phyloP scores from a whole-genome alignment of 2,888 invertebrate genomes.

The Drosophila subquinaria region DNA sequence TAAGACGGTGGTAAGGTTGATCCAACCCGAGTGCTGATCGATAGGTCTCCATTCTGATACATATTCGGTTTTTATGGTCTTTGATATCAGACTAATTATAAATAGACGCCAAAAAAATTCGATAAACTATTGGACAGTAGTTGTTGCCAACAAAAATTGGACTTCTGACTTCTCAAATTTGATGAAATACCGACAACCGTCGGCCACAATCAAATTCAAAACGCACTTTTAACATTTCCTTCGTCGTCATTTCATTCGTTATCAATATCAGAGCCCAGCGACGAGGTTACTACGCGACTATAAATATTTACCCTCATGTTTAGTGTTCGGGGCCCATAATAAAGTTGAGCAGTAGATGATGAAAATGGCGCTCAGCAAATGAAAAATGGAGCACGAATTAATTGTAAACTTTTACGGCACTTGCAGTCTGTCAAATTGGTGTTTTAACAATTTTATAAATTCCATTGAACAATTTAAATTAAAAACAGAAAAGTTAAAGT shows the following conservation, averaged over 20 bases:
- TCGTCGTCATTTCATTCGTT: slow-evolving; percentile 46
- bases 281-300: slow-evolving; percentile 78
- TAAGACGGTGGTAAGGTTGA: slow-evolving; percentile 7
- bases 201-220: slow-evolving; percentile 27
- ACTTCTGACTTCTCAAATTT: slow-evolving; percentile 62
- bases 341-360: slow-evolving; percentile 30
- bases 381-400: no score
- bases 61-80: slow-evolving; percentile 61
- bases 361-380: slow-evolving; percentile 38
- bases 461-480: no score
- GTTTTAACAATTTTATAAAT: background rate
- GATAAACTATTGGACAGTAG: slow-evolving; percentile 61
- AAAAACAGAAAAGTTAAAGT: no score
- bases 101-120: slow-evolving; percentile 56
- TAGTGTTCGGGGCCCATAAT: slow-evolving; percentile 31
- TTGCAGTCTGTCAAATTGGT: no score
- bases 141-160: slow-evolving; percentile 52
- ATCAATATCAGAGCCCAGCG: slow-evolving; percentile 64
- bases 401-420: no score
- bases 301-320: slow-evolving; percentile 77
- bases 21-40: slow-evolving; percentile 32
- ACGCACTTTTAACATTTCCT: slow-evolving; percentile 9
- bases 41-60: slow-evolving; percentile 44
- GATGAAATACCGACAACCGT: slow-evolving; percentile 59
- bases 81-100: slow-evolving; percentile 79